These are phyloP conservation scores for Babyrousa celebensis DNA, from an alignment of 2,797 vertebrate genomes.

Conservation along the genomic window DNA sequence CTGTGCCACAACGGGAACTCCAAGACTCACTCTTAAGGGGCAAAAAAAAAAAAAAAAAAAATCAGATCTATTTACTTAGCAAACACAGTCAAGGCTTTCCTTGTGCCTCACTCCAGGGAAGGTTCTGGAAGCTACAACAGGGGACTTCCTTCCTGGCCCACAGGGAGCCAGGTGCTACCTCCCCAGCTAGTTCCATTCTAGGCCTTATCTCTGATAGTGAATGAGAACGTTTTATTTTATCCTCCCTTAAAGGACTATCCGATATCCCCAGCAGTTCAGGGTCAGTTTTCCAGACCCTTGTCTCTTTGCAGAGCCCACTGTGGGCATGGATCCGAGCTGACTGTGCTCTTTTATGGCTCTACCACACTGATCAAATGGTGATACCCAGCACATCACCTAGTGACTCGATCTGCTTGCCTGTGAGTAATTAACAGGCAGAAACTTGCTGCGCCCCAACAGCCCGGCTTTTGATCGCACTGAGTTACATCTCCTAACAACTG, in stretches of 20 bases:
- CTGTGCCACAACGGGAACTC: no score
- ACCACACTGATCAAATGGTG: background rate
- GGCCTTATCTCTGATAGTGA: background rate
- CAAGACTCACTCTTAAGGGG: background rate
- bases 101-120: background rate
- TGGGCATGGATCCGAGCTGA: background rate
- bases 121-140: background rate
- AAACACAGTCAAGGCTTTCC: background rate
- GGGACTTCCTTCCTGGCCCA: fast-evolving
- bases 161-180: background rate
- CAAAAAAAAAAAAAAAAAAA: background rate
- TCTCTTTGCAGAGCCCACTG: background rate
- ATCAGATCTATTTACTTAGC: background rate
- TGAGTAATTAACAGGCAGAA: constrained; percentile 33
- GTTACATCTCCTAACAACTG: background rate
- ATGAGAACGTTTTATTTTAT: background rate
- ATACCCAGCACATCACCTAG: background rate
- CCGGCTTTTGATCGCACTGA: background rate
- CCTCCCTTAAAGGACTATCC: background rate
- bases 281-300: background rate
- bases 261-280: background rate
- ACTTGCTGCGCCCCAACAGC: background rate
- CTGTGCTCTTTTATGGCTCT: background rate
- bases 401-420: background rate
- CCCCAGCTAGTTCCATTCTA: background rate